Percentiles rank a stretch among this genome's conserved stretches.
Conservation (phyloP, 2,113 vertebrate genomes). For the Forbesichthys agassizii region DNA sequence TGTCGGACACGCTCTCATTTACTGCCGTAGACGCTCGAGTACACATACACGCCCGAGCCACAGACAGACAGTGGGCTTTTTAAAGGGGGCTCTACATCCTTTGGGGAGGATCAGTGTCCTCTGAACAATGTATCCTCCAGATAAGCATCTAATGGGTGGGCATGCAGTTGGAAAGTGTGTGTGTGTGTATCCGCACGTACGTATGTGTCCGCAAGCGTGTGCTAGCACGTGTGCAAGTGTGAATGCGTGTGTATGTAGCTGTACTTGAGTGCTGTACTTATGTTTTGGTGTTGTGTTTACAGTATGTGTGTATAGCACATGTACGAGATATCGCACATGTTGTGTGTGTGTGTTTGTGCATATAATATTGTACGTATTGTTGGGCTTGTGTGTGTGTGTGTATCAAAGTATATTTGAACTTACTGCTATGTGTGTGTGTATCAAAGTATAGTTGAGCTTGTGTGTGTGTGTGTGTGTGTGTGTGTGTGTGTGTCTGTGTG, state of each 20-base stretch:
- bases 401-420: neutral
- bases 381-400: constrained; percentile 43
- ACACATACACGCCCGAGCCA: constrained; percentile 20
- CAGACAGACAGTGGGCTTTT: constrained; percentile 25
- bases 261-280: no score
- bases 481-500: neutral
- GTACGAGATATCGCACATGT: no score
- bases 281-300: neutral
- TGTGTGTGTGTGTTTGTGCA: neutral
- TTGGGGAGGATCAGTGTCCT: constrained; percentile 47
- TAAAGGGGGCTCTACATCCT: constrained; percentile 61
- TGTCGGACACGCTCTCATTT: constrained; percentile 28
- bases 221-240: no score
- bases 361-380: neutral
- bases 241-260: neutral
- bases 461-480: constrained; percentile 6
- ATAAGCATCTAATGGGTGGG: constrained; percentile 68
- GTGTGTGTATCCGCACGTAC: neutral
- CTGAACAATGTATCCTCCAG: constrained; percentile 74
- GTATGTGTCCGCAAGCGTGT: neutral
- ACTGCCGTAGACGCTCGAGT: constrained; percentile 9
- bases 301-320: no score
- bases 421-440: neutral
- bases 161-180: constrained; percentile 23
- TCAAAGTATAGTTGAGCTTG: neutral